Base-by-base conservation (phyloP, 2,113 vertebrate species). In the Leptocoma aspasia region DNA sequence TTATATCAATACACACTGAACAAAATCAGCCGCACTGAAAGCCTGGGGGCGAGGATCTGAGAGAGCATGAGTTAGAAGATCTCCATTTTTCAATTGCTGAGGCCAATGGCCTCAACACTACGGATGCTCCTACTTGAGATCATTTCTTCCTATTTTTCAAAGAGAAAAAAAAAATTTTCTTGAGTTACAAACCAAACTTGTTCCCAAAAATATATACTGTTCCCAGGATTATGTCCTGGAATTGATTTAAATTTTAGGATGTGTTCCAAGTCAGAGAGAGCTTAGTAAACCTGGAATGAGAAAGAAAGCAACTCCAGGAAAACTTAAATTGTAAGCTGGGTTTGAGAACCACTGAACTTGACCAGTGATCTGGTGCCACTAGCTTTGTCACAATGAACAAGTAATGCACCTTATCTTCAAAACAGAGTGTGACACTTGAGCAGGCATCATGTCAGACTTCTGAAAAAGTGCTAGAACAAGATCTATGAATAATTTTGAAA, bases 21-120 rank as follows among this genome's bases (percentile, higher is more conserved):
- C 63, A 93, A 93, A 89, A 83, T 11, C 75, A 91, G 52, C 70
- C 82, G 79, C 64, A 94, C 26, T 77, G 76, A 94, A 88, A 86
- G 72, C 82, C 92, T 82, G 26, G 13, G 60, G 90, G 88, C 16
- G 52, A 93, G 64, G 41, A 90, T 70, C 35, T 66, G 63, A 87
- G 64, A 28, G 85, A 77, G 39, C 7, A 37, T 0, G 0, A 93
- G 44, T 47, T 52, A 92, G 27, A 82, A 96, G 50, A 88, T 72
- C 52, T 83, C 20, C 4, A 24, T 44, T 72, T 82, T 63, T 76
- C 66, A 90, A 44, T 23, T 71, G 54, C 68, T 70, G 19, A 86
- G 73, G 79, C 71, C 6, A 1, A 22, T 7, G 35, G 78, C 35
- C 54, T 80, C 44, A 88, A 37, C 64, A 71, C 47, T 37, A 47